phyloP scores from a whole-genome alignment of 2,888 invertebrate genomes.

The Dione vanillae region DNA sequence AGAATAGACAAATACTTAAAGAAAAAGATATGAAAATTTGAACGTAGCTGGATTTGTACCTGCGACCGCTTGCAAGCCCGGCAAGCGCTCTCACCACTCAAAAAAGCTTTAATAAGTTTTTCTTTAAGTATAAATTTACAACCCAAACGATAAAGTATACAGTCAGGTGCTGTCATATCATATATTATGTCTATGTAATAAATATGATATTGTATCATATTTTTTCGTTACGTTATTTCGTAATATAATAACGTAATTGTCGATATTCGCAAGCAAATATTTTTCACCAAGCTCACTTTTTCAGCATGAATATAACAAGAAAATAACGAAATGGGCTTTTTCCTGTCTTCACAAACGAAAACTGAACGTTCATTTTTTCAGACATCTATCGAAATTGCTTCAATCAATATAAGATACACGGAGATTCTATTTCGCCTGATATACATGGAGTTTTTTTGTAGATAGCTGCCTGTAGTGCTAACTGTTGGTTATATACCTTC shows the following conservation, averaged over 20 bases:
- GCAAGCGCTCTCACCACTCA: no score
- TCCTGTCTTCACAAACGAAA: constrained; percentile 8
- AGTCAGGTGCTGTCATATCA: no score
- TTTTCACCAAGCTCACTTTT: constrained; percentile 10
- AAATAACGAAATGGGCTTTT: constrained; percentile 9
- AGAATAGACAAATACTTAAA: no score
- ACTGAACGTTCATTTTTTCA: constrained; percentile 10
- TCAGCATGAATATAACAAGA: constrained; percentile 7
- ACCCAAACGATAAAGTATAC: no score
- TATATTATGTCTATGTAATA: no score
- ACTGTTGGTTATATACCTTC: neutral
- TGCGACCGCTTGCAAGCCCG: no score
- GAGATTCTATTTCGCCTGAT: constrained; percentile 11
- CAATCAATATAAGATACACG: constrained; percentile 20
- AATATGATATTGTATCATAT: no score
- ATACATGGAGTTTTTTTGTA: neutral
- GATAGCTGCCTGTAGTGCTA: neutral
- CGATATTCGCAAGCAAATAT: neutral
- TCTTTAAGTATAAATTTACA: no score
- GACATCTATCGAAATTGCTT: constrained; percentile 23
- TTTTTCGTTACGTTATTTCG: neutral
- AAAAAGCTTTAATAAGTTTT: no score
- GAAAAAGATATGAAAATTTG: no score
- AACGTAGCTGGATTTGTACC: no score
- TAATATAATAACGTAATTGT: neutral